A percentile compares a stretch with the other conserved stretches of the same genome.
phyloP scores from a whole-genome alignment of 2,113 vertebrate genomes.

The Platysternon megacephalum region DNA sequence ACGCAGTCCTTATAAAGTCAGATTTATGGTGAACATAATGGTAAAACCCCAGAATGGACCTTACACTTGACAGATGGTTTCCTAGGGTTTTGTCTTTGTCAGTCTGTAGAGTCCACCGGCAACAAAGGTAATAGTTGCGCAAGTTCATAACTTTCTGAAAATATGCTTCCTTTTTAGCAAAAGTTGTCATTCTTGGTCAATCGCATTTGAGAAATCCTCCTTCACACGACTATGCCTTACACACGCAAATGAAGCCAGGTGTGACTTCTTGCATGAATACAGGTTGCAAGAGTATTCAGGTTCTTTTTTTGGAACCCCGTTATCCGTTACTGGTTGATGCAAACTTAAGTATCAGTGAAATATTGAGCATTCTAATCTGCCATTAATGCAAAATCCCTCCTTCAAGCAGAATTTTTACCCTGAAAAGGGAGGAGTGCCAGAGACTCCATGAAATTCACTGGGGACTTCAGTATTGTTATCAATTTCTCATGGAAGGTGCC shows the following conservation, averaged over 20 bases:
- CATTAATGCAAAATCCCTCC: background rate
- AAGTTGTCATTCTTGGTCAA: background rate
- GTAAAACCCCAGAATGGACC: background rate
- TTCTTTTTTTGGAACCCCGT: background rate
- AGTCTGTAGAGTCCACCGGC: background rate
- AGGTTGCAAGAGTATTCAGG: background rate
- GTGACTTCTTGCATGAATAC: background rate
- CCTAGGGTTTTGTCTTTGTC: background rate
- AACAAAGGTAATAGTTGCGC: background rate
- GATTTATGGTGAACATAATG: background rate
- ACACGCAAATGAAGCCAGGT: background rate
- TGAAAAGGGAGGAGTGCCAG: background rate
- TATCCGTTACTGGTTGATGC: background rate
- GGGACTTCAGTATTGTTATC: no score
- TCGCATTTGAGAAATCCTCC: background rate
- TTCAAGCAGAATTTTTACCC: background rate
- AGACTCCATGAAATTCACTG: background rate
- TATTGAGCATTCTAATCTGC: background rate
- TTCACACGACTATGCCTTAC: background rate
- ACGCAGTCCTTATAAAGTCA: rapidly evolving
- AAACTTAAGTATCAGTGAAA: background rate
- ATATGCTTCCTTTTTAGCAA: background rate
- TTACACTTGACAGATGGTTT: background rate
- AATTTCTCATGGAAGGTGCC: background rate
- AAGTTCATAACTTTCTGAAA: background rate